phyloP scores from a whole-genome alignment of 2,797 vertebrate genomes.

The Sebastes nivosus region DNA sequence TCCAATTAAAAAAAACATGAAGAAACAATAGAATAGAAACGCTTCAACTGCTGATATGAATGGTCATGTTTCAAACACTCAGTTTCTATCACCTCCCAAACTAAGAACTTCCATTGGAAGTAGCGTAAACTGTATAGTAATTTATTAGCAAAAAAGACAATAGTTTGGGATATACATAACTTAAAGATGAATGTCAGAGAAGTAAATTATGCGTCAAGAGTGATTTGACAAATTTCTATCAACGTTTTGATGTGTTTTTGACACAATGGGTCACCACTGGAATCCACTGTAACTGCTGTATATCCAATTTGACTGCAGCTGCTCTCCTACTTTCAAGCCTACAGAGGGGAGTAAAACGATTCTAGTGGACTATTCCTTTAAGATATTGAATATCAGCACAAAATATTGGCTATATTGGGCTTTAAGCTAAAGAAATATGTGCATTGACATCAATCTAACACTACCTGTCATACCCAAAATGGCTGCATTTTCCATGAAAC shows the following conservation, averaged over 20 bases:
- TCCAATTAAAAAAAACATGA: not conserved
- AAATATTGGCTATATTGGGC: not conserved
- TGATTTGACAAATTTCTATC: not conserved
- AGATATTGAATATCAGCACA: not conserved
- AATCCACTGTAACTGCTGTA: not conserved
- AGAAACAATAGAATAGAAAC: too few species aligned
- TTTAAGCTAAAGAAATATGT: not conserved
- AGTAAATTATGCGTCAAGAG: not conserved
- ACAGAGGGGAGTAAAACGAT: not conserved
- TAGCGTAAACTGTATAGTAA: too few species aligned
- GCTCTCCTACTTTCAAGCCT: not conserved
- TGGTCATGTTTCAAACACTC: too few species aligned
- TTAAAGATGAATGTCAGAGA: not conserved
- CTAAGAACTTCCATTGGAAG: too few species aligned
- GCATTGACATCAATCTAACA: not conserved
- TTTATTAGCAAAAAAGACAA: too few species aligned
- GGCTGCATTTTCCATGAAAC: not conserved
- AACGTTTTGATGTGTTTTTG: not conserved
- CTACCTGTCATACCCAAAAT: slow-evolving; percentile 20
- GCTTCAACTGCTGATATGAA: too few species aligned
- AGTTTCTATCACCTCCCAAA: too few species aligned
- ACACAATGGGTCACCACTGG: not conserved
- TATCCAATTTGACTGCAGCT: not conserved
- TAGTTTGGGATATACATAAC: too few species aligned
- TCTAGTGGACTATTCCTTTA: not conserved